These are phyloP conservation scores for Cyrtorhinus lividipennis DNA, from an alignment of 1,140 invertebrate species.

Conservation along the genomic window DNA sequence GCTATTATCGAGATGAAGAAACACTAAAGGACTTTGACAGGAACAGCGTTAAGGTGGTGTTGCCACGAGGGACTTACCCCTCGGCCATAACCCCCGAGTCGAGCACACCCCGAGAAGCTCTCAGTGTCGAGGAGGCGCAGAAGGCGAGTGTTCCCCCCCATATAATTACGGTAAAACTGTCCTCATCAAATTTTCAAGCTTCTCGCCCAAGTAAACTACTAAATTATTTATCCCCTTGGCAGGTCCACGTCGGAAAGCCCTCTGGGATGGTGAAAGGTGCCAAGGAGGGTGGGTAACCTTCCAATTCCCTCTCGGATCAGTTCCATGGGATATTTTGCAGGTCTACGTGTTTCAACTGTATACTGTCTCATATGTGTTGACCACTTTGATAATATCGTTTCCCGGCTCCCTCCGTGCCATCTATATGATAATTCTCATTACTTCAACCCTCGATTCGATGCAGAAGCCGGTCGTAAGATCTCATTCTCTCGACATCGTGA, in stretches of 20 bases:
- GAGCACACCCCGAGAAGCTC: too few relatives aligned
- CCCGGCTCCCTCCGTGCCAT: background rate
- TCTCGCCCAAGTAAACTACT: background rate
- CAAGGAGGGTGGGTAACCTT: background rate
- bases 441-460: background rate
- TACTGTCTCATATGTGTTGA: background rate
- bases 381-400: background rate
- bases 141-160: too few relatives aligned
- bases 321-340: background rate
- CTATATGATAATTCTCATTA: background rate
- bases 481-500: background rate
- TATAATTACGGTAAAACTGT: slow-evolving; percentile 10
- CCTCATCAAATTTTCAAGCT: slow-evolving; percentile 3
- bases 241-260: background rate
- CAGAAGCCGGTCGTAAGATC: background rate
- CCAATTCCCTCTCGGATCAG: background rate
- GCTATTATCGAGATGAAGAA: background rate
- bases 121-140: too few relatives aligned
- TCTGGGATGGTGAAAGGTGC: background rate
- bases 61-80: too few relatives aligned
- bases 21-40: background rate
- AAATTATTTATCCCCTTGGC: slow-evolving; percentile 1
- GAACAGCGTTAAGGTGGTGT: too few relatives aligned
- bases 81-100: too few relatives aligned
- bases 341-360: background rate